A percentile compares a stretch with the other conserved stretches of the same genome.
Evolutionary conservation across 2,888 invertebrate genomes (phyloP).

Genomic region (Lamellibrachia columna): DNA sequence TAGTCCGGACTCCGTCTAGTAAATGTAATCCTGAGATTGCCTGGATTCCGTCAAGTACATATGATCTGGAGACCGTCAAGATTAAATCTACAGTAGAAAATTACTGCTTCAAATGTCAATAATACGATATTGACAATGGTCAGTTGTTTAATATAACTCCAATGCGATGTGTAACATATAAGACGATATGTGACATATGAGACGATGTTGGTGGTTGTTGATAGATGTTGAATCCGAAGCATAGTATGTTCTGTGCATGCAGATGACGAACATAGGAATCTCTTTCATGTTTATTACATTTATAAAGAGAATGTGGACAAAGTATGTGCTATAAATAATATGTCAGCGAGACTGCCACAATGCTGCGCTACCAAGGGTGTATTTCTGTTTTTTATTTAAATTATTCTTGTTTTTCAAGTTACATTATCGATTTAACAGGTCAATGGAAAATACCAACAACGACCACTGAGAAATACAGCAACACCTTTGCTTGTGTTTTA

Average conservation of each 20-base stretch:
- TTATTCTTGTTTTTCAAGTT: too few species aligned
- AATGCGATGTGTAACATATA: not conserved
- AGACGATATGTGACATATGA: not conserved
- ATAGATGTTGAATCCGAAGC: not conserved
- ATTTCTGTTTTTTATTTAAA: too few species aligned
- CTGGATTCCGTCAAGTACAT: not conserved
- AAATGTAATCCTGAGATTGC: not conserved
- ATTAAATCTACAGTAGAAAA: not conserved
- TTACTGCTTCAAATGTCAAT: too few species aligned
- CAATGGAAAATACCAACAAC: too few species aligned
- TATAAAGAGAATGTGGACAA: too few species aligned
- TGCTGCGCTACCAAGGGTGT: too few species aligned
- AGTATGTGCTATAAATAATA: not conserved
- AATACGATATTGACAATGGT: not conserved
- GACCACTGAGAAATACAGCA: too few species aligned
- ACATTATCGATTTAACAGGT: too few species aligned
- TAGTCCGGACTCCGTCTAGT: not conserved
- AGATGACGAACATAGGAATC: not conserved
- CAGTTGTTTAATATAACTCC: too few species aligned
- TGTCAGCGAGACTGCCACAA: too few species aligned
- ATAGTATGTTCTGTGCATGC: not conserved
- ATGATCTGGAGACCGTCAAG: not conserved
- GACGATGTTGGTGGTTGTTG: not conserved
- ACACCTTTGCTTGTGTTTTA: too few species aligned
- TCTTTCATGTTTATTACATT: not conserved